Percentiles rank a stretch among this genome's conserved stretches.
phyloP scores from a whole-genome alignment of 2,113 vertebrate species.

The Phylloscopus trochiloides region DNA sequence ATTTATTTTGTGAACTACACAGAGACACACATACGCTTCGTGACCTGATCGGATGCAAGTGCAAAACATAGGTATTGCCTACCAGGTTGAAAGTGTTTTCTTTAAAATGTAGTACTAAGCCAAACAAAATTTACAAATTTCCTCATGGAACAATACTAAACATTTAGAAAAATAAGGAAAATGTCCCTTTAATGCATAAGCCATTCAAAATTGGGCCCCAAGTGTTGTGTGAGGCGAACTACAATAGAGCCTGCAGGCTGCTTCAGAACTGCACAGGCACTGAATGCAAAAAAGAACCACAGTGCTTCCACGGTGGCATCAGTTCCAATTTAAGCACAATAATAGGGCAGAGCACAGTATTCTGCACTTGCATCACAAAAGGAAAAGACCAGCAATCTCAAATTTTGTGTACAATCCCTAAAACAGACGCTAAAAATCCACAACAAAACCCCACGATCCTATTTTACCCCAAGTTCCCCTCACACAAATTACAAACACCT shows the following conservation, averaged over 20 bases:
- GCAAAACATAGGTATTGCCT: background rate
- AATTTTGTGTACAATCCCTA: background rate
- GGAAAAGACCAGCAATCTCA: background rate
- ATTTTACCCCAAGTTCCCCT: background rate
- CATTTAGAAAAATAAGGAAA: constrained; percentile 37
- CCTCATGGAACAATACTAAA: background rate
- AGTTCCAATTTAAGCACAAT: constrained; percentile 55
- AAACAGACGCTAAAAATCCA: background rate
- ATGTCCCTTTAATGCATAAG: constrained; percentile 41
- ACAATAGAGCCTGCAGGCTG: constrained; percentile 65
- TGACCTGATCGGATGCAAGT: accelerated
- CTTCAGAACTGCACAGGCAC: constrained; percentile 56
- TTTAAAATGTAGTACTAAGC: background rate
- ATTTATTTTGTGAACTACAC: background rate
- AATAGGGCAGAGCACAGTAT: constrained; percentile 45
- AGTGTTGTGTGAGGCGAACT: background rate
- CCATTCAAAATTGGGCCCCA: constrained; percentile 44
- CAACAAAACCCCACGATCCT: background rate
- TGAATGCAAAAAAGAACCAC: constrained; percentile 57
- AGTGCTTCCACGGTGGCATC: constrained; percentile 27
- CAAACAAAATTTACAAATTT: constrained; percentile 1
- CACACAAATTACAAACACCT: background rate
- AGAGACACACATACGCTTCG: accelerated
- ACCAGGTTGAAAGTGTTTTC: background rate
- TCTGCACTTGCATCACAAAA: constrained; percentile 52